phyloP scores from a whole-genome alignment of 2,797 vertebrate species.

The Chloroceryle inda region DNA sequence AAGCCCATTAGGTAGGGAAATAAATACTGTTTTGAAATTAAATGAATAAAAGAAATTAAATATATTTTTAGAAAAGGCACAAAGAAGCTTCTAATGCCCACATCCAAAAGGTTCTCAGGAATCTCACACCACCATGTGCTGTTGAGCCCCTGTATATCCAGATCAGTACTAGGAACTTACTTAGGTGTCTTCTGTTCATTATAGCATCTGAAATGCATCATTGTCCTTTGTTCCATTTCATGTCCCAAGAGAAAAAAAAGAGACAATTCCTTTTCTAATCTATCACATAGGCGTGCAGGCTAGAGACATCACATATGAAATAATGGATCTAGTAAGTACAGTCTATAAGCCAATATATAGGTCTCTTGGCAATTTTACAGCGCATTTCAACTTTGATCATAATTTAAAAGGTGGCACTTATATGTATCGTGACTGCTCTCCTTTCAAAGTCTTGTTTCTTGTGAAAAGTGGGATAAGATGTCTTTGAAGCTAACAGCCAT shows the following conservation, averaged over 20 bases:
- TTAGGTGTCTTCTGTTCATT: not conserved
- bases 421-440: not conserved
- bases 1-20: not conserved
- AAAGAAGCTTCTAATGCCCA: not conserved
- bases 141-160: not conserved
- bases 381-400: conserved; percentile 53
- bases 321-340: not conserved
- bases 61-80: not conserved
- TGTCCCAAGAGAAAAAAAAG: not conserved
- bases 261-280: not conserved
- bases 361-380: conserved; percentile 29
- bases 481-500: conserved; percentile 59
- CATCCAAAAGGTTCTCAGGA: not conserved
- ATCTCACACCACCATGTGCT: rapidly evolving
- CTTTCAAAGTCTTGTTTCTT: conserved; percentile 50
- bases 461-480: conserved; percentile 23
- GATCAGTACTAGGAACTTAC: not conserved
- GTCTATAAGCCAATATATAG: conserved; percentile 37
- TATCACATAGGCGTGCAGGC: rapidly evolving
- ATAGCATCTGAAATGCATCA: not conserved
- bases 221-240: not conserved
- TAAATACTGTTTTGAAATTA: not conserved
- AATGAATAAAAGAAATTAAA: not conserved
- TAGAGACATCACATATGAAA: not conserved
- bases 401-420: conserved; percentile 46